These are phyloP conservation scores for Drosophila nebulosa DNA, from an alignment of 1,140 invertebrate species.

Conservation along the genomic window DNA sequence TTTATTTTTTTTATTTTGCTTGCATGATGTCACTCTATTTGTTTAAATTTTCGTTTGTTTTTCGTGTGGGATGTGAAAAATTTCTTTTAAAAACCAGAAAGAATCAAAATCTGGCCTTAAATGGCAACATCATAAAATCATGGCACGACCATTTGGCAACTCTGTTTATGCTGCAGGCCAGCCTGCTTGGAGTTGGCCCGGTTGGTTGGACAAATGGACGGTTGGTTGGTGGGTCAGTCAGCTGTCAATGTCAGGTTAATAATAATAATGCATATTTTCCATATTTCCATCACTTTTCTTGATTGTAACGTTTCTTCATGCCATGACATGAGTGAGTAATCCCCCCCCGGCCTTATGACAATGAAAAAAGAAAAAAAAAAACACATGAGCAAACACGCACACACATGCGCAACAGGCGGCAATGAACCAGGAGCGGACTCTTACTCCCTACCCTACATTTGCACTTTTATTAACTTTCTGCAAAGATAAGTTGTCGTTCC, in stretches of 20 bases:
- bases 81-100: constrained; percentile 26
- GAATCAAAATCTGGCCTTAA: constrained; percentile 42
- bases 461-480: neutral
- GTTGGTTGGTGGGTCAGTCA: constrained; percentile 44
- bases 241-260: constrained; percentile 45
- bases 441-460: no score
- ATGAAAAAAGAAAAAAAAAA: constrained; percentile 39
- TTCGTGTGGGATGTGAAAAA: constrained; percentile 39
- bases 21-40: constrained; percentile 55
- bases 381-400: constrained; percentile 51
- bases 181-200: no score
- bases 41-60: constrained; percentile 34
- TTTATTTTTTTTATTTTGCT: constrained; percentile 12
- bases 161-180: neutral
- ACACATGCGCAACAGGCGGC: constrained; percentile 13
- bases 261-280: constrained; percentile 9
- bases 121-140: constrained; percentile 29
- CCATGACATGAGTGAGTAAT: constrained; percentile 52
- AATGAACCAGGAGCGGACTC: neutral
- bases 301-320: neutral
- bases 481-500: neutral
- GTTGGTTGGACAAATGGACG: no score
- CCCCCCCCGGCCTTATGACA: constrained; percentile 48
- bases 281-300: neutral
- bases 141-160: constrained; percentile 26